Percentiles rank a stretch among this genome's conserved stretches.
Conservation (phyloP, 2,113 vertebrate genomes). For the Triplophysa rosa region DNA sequence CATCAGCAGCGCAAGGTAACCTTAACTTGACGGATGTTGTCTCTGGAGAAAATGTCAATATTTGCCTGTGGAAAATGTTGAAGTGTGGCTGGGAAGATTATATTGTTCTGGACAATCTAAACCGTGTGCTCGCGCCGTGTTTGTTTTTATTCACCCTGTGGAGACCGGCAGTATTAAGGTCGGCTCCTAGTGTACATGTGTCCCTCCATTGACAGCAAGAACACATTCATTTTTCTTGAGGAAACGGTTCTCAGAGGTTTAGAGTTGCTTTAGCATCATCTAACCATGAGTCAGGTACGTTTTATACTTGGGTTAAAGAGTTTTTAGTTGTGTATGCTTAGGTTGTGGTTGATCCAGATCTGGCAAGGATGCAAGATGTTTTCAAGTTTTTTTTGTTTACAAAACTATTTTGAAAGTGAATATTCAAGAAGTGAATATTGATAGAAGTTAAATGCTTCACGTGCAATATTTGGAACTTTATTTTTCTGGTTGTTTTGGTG, state of each 20-base stretch:
- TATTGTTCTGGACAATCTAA: constrained; percentile 21
- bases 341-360: neutral
- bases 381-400: too few relatives aligned
- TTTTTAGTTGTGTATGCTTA: too few relatives aligned
- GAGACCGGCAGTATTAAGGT: neutral
- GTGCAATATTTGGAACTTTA: too few relatives aligned
- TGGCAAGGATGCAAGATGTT: too few relatives aligned
- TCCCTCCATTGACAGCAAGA: neutral
- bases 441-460: too few relatives aligned
- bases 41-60: constrained; percentile 22
- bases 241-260: neutral
- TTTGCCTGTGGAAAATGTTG: constrained; percentile 26
- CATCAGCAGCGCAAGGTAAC: neutral
- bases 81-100: neutral
- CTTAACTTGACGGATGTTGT: neutral
- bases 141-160: constrained; percentile 6
- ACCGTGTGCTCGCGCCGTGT: neutral
- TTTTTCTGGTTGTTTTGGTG: too few relatives aligned
- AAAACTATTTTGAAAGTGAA: too few relatives aligned
- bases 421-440: too few relatives aligned
- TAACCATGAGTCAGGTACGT: neutral
- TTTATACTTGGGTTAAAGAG: too few relatives aligned
- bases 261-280: neutral
- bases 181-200: neutral
- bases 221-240: neutral